These are phyloP conservation scores for Bubo bubo DNA, from an alignment of 2,113 vertebrate species.

Conservation along the genomic window DNA sequence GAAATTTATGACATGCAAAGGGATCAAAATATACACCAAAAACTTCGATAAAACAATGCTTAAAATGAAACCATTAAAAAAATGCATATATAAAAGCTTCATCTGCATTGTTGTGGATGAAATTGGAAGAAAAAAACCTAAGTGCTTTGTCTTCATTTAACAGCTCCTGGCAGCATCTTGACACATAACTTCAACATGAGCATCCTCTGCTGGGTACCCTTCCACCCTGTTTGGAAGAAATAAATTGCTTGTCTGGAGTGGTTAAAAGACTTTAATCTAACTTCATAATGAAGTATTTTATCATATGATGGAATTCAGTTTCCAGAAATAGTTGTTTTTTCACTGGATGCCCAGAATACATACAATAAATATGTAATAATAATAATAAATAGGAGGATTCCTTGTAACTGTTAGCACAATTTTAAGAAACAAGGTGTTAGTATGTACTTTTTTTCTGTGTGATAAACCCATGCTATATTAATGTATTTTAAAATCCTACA, in stretches of 20 bases:
- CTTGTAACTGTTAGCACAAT: not conserved
- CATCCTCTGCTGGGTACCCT: not conserved
- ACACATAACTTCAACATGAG: not conserved
- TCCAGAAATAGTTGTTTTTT: not conserved
- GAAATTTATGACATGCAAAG: not conserved
- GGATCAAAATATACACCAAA: not conserved
- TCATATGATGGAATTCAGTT: not conserved
- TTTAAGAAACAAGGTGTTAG: not conserved
- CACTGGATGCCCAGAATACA: not conserved
- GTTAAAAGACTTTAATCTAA: not conserved
- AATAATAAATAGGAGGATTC: not conserved
- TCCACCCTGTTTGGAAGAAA: not conserved
- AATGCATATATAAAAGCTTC: not conserved
- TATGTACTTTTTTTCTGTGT: not conserved
- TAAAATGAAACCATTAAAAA: not conserved
- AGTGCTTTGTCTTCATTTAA: conserved; percentile 7
- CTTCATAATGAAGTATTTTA: conserved; percentile 7
- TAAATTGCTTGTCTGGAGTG: conserved; percentile 11
- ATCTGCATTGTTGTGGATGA: not conserved
- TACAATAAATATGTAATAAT: not conserved
- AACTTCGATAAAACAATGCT: not conserved
- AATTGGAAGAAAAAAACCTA: not conserved
- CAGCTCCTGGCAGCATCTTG: not conserved
- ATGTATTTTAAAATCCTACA: not conserved
- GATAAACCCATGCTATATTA: not conserved